Conservation (phyloP, 2,113 vertebrate species). For the Oxyruncus cristatus region DNA sequence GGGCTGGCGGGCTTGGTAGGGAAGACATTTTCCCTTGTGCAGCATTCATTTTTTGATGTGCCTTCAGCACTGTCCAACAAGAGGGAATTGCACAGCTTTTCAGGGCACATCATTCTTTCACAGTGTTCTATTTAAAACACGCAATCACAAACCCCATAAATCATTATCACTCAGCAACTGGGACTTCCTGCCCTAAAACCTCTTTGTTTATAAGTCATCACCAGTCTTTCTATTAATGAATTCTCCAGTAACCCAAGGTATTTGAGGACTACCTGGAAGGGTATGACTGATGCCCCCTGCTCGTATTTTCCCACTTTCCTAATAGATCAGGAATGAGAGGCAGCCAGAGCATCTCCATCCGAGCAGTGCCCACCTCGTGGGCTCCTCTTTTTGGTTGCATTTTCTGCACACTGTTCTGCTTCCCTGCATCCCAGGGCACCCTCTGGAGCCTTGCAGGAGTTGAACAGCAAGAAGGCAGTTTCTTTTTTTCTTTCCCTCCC, state of each 20-base stretch:
- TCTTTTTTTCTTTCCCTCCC: neutral
- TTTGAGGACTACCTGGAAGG: neutral
- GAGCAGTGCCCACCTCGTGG: neutral
- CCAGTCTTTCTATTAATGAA: neutral
- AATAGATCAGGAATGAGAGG: neutral
- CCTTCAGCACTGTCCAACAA: neutral
- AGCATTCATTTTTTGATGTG: neutral
- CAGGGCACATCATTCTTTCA: neutral
- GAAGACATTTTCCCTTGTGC: neutral
- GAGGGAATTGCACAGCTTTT: neutral
- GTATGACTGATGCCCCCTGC: neutral
- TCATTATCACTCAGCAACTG: neutral
- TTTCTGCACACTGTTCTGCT: neutral
- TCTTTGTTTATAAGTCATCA: constrained; percentile 4
- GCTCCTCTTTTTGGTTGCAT: neutral
- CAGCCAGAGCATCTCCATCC: neutral
- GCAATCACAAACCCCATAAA: neutral
- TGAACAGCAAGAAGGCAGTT: neutral
- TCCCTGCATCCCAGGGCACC: neutral
- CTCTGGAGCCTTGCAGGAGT: neutral
- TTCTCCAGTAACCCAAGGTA: neutral
- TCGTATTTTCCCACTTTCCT: neutral
- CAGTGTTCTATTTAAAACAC: neutral
- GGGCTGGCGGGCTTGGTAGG: neutral
- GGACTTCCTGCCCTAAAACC: constrained; percentile 4